A percentile compares a stretch with the other conserved stretches of the same genome.
These are phyloP conservation scores for Phthorimaea operculella DNA, from an alignment of 1,140 invertebrate species.

Conservation along the genomic window DNA sequence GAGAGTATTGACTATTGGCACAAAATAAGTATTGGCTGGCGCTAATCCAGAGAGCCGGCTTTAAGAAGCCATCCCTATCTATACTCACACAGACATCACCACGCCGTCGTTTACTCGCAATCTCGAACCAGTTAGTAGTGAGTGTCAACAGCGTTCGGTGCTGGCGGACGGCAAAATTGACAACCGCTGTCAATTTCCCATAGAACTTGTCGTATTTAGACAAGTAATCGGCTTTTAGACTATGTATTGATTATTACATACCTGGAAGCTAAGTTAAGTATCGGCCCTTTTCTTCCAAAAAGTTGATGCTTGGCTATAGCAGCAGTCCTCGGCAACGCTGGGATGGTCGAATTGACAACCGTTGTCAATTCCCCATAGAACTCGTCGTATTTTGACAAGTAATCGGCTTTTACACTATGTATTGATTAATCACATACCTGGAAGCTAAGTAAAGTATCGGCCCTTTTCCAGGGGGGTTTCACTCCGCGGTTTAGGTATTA, in stretches of 20 bases:
- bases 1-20: no score
- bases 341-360: slow-evolving; percentile 58
- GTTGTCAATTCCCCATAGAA: slow-evolving; percentile 61
- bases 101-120: no score
- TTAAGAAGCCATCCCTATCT: no score
- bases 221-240: slow-evolving; percentile 60
- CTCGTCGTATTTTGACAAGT: slow-evolving; percentile 57
- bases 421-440: slow-evolving; percentile 49
- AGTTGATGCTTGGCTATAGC: slow-evolving; percentile 56
- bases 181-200: slow-evolving; percentile 53
- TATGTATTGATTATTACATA: no score
- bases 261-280: slow-evolving; percentile 46
- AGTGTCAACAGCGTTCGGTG: no score
- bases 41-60: no score
- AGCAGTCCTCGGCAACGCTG: slow-evolving; percentile 48
- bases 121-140: no score
- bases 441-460: slow-evolving; percentile 60
- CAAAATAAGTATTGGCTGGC: no score
- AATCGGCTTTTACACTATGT: slow-evolving; percentile 44
- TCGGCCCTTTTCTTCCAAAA: slow-evolving; percentile 61
- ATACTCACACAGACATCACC: no score
- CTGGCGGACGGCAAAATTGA: no score
- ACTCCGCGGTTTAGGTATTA: no score
- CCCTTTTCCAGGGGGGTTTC: no score
- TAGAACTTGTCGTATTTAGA: slow-evolving; percentile 60